Percentiles rank a stretch among this genome's conserved stretches.
These are phyloP conservation scores for Aptenodytes forsteri DNA, from an alignment of 2,113 vertebrate genomes.

Conservation along the genomic window DNA sequence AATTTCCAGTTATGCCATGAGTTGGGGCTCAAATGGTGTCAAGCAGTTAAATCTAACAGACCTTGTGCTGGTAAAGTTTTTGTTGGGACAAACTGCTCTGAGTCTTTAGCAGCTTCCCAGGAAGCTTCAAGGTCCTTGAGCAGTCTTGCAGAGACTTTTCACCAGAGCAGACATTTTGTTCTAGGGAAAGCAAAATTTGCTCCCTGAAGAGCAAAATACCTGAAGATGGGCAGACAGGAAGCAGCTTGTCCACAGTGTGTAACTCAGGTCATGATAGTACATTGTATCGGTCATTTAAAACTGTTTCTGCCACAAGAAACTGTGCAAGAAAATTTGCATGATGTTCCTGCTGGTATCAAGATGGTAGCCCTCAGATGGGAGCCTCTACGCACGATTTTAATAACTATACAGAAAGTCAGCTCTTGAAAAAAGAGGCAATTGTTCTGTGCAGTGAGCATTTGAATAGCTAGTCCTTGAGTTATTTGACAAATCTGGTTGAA, in stretches of 20 bases:
- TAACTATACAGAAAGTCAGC: neutral
- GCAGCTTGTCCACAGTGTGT: neutral
- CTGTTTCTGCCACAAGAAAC: neutral
- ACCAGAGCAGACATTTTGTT: neutral
- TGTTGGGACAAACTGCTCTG: neutral
- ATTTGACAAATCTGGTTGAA: slow-evolving; percentile 16
- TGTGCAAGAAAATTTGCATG: neutral
- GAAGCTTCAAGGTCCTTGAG: neutral
- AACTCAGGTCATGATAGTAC: neutral
- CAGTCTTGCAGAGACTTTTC: neutral
- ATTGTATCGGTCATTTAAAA: neutral
- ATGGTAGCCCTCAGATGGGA: neutral
- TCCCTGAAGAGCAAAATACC: neutral
- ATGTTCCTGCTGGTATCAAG: neutral
- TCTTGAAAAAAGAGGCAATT: neutral
- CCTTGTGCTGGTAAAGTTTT: neutral
- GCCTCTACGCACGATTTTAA: neutral
- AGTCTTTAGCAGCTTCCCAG: neutral
- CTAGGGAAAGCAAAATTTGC: neutral
- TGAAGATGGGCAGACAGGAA: neutral
- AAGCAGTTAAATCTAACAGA: neutral
- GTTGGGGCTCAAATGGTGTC: neutral
- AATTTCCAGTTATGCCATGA: neutral
- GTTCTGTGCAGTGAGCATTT: neutral
- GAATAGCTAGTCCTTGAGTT: slow-evolving; percentile 1